Conservation (phyloP, 2,797 vertebrate species). For the Podarcis siculus region DNA sequence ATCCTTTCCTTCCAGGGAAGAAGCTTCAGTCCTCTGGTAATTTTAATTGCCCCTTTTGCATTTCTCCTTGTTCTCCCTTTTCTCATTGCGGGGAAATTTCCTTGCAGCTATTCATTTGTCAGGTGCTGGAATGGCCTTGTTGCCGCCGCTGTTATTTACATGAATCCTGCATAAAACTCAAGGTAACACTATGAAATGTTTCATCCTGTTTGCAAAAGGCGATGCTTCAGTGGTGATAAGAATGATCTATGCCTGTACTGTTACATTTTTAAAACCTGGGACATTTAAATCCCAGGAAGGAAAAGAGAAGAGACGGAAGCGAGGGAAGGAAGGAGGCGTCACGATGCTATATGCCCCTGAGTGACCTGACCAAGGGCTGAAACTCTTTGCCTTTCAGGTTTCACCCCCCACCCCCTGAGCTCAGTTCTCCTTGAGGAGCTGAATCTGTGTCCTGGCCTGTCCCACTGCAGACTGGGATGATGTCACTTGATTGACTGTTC, state of each 20-base stretch:
- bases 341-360: not conserved
- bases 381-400: not conserved
- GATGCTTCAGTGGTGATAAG: not conserved
- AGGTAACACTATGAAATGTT: not conserved
- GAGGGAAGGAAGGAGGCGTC: not conserved
- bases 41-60: not conserved
- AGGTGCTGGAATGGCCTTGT: constrained; percentile 10
- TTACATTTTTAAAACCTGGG: not conserved
- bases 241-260: not conserved
- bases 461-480: not conserved
- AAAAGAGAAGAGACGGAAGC: not conserved
- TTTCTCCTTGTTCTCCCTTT: no score
- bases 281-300: not conserved
- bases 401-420: no score
- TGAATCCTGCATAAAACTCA: not conserved
- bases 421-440: not conserved
- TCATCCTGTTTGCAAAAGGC: not conserved
- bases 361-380: not conserved
- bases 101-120: not conserved
- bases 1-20: not conserved
- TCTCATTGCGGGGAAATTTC: rapidly evolving
- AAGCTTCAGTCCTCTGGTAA: not conserved
- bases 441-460: not conserved
- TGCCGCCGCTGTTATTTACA: not conserved
- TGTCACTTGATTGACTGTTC: not conserved